Conservation (phyloP, 2,113 vertebrate species). For the Chaetodon trifascialis region DNA sequence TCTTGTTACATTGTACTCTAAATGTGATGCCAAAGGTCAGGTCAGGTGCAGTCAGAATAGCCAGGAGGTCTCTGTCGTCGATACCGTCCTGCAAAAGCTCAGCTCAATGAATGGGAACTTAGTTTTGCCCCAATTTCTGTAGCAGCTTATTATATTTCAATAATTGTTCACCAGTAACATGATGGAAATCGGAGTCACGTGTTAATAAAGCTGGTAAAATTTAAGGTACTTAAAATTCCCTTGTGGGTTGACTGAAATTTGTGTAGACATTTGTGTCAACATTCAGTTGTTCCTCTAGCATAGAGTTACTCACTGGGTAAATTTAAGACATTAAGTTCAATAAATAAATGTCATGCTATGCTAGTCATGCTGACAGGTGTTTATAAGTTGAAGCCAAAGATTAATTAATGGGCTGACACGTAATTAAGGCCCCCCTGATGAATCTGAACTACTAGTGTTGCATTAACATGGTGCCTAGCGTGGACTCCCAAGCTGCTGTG, state of each 20-base stretch:
- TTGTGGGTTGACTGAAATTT: constrained; percentile 9
- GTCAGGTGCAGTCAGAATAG: constrained; percentile 50
- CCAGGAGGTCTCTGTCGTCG: constrained; percentile 5
- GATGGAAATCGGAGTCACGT: not conserved
- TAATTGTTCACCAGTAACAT: not conserved
- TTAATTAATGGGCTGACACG: not conserved
- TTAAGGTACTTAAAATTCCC: not conserved
- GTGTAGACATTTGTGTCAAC: not conserved
- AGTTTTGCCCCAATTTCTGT: constrained; percentile 2
- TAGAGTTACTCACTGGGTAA: not conserved
- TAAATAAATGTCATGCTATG: constrained; percentile 19
- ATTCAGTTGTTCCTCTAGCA: not conserved
- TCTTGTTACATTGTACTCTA: constrained; percentile 66
- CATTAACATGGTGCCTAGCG: not conserved
- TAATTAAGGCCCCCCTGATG: not conserved
- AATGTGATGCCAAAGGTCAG: constrained; percentile 53
- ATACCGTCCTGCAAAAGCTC: constrained; percentile 19
- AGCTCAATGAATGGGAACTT: not conserved
- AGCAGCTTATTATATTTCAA: constrained; percentile 5
- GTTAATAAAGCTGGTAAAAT: not conserved
- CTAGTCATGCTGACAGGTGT: constrained; percentile 4
- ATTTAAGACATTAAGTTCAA: constrained; percentile 7
- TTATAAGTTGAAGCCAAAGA: not conserved
- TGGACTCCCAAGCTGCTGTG: not conserved
- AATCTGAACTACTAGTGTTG: not conserved